phyloP scores from a whole-genome alignment of 2,888 invertebrate species.

The Oegoconia quadripuncta region DNA sequence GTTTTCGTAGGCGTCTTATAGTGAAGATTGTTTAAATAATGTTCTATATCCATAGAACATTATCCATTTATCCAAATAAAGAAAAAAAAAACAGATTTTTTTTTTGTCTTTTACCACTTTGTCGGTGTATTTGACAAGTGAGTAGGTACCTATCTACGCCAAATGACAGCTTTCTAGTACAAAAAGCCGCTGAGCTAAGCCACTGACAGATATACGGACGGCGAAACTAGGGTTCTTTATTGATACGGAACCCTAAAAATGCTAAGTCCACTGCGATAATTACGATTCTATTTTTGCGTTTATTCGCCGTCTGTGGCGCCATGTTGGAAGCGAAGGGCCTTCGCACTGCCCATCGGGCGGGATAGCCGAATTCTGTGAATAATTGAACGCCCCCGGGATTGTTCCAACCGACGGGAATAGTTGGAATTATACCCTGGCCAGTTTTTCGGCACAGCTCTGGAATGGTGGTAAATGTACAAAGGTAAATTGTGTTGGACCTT shows the following conservation, averaged over 20 bases:
- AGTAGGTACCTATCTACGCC: too few species aligned
- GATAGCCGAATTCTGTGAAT: slow-evolving; percentile 2
- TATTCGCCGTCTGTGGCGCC: neutral
- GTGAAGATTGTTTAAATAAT: too few species aligned
- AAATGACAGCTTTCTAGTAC: too few species aligned
- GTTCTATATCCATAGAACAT: too few species aligned
- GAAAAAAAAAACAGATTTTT: too few species aligned
- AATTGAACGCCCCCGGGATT: slow-evolving; percentile 8
- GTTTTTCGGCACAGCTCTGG: neutral
- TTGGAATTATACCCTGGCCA: slow-evolving; percentile 8
- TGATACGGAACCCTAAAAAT: slow-evolving; percentile 1
- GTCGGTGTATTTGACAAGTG: too few species aligned
- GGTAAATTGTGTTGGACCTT: neutral
- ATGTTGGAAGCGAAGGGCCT: neutral
- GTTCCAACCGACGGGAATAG: slow-evolving; percentile 5
- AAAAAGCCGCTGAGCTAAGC: too few species aligned
- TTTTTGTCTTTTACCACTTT: too few species aligned
- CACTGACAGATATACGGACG: too few species aligned
- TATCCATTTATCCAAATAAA: too few species aligned
- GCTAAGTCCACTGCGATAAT: neutral
- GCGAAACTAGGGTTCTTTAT: neutral
- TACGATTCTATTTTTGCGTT: neutral
- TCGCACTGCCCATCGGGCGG: neutral
- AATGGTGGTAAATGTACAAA: slow-evolving; percentile 2
- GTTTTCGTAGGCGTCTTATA: too few species aligned